phyloP scores from a whole-genome alignment of 2,113 vertebrate species.

The Narcine bancroftii region DNA sequence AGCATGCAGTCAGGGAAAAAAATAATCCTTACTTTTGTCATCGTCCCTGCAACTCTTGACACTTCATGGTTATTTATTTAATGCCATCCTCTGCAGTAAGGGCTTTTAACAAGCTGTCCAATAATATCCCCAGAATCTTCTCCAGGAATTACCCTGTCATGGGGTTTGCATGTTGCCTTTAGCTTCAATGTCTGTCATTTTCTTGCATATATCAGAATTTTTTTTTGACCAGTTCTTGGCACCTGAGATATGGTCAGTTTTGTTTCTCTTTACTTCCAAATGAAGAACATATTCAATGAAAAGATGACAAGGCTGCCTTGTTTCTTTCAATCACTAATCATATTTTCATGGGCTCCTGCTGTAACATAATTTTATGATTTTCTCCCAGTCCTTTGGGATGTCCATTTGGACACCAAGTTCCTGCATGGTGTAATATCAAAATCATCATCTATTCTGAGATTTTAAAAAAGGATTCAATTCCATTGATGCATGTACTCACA shows the following conservation, averaged over 20 bases:
- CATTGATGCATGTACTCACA: not conserved
- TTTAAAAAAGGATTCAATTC: not conserved
- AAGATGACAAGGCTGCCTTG: not conserved
- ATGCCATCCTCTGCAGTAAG: not conserved
- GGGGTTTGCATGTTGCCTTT: not conserved
- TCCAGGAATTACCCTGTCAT: not conserved
- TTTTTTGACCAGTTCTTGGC: not conserved
- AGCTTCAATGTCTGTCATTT: not conserved
- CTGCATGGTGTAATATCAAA: not conserved
- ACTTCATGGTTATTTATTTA: no score
- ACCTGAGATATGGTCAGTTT: no score
- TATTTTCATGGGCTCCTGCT: no score
- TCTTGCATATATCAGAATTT: not conserved
- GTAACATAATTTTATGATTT: no score
- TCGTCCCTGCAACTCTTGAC: no score
- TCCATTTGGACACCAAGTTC: not conserved
- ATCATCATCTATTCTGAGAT: not conserved
- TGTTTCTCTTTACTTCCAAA: not conserved
- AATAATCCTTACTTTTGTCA: no score
- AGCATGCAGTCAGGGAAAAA: no score
- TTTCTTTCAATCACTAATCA: no score
- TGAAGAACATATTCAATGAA: not conserved
- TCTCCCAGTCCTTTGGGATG: no score
- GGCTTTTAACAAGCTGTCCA: not conserved
- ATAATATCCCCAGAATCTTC: no score